phyloP scores from a whole-genome alignment of 2,113 vertebrate genomes.

The Phoenicopterus ruber region DNA sequence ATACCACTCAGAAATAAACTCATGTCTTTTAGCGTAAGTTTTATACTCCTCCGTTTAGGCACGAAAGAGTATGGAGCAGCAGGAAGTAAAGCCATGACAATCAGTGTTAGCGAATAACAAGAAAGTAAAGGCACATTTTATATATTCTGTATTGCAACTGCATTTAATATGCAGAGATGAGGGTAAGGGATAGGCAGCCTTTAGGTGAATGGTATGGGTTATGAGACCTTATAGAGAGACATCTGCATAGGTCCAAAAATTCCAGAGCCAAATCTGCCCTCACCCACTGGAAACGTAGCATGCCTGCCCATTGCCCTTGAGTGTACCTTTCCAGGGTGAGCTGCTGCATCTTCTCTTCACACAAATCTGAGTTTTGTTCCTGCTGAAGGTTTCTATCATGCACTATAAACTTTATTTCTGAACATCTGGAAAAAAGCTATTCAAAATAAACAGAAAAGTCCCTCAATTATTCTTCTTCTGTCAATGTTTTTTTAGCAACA shows the following conservation, averaged over 20 bases:
- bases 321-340: neutral
- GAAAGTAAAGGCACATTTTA: neutral
- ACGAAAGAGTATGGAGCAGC: neutral
- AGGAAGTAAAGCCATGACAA: neutral
- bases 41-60: neutral
- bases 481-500: neutral
- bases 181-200: neutral
- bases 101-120: neutral
- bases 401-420: neutral
- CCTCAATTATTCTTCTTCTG: neutral
- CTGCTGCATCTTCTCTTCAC: neutral
- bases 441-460: neutral
- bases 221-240: neutral
- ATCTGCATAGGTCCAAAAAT: neutral
- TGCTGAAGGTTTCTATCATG: neutral
- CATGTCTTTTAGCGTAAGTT: neutral
- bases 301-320: neutral
- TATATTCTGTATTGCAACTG: neutral
- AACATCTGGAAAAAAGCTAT: neutral
- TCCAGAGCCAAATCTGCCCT: neutral
- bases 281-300: neutral
- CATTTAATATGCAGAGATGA: neutral
- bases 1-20: neutral
- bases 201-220: neutral
- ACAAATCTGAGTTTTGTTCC: neutral